phyloP scores from a whole-genome alignment of 2,888 invertebrate genomes.

The Tiphia femorata region DNA sequence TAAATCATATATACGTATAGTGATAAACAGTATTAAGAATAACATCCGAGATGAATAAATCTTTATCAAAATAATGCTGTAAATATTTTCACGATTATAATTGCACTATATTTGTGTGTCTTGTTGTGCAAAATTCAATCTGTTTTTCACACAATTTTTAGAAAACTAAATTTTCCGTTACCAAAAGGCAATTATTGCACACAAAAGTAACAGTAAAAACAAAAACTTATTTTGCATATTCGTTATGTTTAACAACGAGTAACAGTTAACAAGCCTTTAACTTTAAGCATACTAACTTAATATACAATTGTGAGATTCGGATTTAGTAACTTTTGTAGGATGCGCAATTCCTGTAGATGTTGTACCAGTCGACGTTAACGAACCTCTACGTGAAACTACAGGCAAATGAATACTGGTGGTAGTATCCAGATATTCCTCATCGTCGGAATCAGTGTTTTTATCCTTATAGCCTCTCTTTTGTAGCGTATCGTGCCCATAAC shows the following conservation, averaged over 20 bases:
- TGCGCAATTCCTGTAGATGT: constrained; percentile 30
- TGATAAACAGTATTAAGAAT: not conserved
- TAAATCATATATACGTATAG: not conserved
- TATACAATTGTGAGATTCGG: constrained; percentile 23
- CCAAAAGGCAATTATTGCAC: too few species aligned
- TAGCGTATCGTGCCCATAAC: constrained; percentile 50
- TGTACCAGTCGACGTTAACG: constrained; percentile 54
- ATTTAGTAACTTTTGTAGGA: constrained; percentile 26
- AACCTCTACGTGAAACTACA: constrained; percentile 45
- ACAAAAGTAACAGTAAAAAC: too few species aligned
- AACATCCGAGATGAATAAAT: too few species aligned
- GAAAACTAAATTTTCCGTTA: too few species aligned
- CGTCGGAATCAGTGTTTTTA: constrained; percentile 58
- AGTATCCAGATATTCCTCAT: constrained; percentile 65
- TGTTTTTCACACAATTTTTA: too few species aligned
- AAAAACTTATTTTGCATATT: too few species aligned
- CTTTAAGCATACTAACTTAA: constrained; percentile 27
- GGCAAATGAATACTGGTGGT: constrained; percentile 55
- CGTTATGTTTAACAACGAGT: too few species aligned
- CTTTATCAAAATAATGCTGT: too few species aligned
- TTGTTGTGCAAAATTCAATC: too few species aligned
- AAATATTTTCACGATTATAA: too few species aligned
- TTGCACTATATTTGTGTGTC: too few species aligned
- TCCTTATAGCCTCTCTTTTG: constrained; percentile 37
- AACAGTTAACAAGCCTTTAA: too few species aligned